Evolutionary conservation across 2,888 invertebrate genomes (phyloP), one percentile per base, ranked within the genome.

Genomic region (Eupithecia inturbata): DNA sequence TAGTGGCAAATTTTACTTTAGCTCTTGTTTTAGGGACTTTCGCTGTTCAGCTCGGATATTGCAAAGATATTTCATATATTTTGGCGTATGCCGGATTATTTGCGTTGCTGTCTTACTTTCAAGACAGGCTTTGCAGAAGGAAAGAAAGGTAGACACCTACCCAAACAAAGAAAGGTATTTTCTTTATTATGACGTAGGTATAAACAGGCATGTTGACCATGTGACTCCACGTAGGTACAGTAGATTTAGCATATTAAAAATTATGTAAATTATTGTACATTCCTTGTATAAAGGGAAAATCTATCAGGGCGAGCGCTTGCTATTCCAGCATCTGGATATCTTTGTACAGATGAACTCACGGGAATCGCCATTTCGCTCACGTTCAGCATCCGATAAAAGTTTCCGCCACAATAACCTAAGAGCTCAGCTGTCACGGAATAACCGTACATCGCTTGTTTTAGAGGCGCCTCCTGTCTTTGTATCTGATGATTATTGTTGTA

Each of bases 391-490:
- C 93, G 95, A 95, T 94, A 95, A 95, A 94, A 94, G 92, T 95
- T 94, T 93, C 93, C 91, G 89, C 93, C 93, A 94, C 95, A 95
- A 95, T 94, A 94, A 93, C 94, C 94, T 94, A 94, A 95, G 94
- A 95, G 94, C 95, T 94, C 94, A 94, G 94, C 93, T 94, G 94
- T 94, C 94, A 93, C 89, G 92, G 90, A 91, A 94, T 93, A 92
- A 91, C 90, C 92, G 89, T 92, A 92, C 92, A 93, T 93, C 92
- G 92, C 92, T 93, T 93, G 94, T 92, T 93, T 93, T 92, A 90
- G 88, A 85, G 82, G 82, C 87, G 64, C 68, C 90, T 91, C 89
- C 88, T 83, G 82, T 80, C 81, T 81, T 83, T 80, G 80, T 82
- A 57, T 12, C 26, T 57, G 57, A 57, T 22, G 57, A 57, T 57